These are phyloP conservation scores for Nineta flava DNA, from an alignment of 2,888 invertebrate genomes.

Conservation along the genomic window DNA sequence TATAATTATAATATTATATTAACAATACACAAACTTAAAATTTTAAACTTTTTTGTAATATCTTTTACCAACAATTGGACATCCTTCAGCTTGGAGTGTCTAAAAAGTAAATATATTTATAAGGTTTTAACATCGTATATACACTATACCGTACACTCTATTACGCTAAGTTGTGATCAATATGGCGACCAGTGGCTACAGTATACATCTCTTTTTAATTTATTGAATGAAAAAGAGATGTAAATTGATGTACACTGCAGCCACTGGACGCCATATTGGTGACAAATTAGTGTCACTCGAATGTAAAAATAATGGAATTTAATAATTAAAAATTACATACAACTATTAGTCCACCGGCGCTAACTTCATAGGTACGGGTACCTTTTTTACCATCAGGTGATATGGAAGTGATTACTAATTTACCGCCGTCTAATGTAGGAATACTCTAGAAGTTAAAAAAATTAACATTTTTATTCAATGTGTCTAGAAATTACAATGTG, in stretches of 20 bases:
- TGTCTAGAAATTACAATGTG: too few species aligned
- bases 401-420: slow-evolving; percentile 27
- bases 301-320: too few species aligned
- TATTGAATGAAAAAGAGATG: too few species aligned
- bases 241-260: too few species aligned
- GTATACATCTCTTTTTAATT: too few species aligned
- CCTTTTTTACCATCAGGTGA: slow-evolving; percentile 23
- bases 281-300: too few species aligned
- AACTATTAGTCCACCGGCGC: neutral
- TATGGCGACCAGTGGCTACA: too few species aligned
- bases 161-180: too few species aligned
- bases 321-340: neutral
- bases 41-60: neutral
- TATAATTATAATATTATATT: neutral
- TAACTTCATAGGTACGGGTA: slow-evolving; percentile 22
- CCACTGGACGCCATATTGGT: too few species aligned
- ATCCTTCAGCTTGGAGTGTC: slow-evolving; percentile 1
- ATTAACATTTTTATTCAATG: neutral
- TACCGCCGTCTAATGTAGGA: slow-evolving; percentile 35
- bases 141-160: too few species aligned
- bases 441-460: slow-evolving; percentile 30
- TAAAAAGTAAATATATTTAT: too few species aligned
- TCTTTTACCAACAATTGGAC: neutral
- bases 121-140: too few species aligned
- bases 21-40: neutral